Conservation (phyloP, 2,113 vertebrate genomes). For the Leptodactylus fuscus region DNA sequence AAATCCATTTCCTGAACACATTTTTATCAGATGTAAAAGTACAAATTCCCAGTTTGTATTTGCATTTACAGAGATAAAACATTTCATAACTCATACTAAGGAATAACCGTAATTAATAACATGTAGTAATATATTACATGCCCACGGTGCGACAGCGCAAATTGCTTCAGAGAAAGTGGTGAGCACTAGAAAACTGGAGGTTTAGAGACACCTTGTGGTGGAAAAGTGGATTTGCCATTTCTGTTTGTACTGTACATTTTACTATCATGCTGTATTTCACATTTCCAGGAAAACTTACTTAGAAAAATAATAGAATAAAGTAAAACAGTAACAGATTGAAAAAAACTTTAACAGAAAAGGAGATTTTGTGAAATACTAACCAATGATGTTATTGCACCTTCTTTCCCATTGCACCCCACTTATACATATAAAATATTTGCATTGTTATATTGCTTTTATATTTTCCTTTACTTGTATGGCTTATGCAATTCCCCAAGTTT, state of each 20-base stretch:
- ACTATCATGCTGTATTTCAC: not conserved
- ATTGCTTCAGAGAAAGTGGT: slow-evolving; percentile 6
- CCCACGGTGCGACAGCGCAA: not conserved
- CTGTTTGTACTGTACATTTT: not conserved
- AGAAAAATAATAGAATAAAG: too few species aligned
- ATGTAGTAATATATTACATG: slow-evolving; percentile 43
- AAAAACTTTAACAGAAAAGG: too few species aligned
- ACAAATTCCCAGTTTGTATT: slow-evolving; percentile 38
- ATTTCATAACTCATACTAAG: slow-evolving; percentile 37
- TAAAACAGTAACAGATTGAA: too few species aligned
- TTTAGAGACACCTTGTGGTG: slow-evolving; percentile 51
- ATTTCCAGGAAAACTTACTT: not conserved
- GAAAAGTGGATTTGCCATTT: not conserved
- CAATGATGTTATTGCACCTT: too few species aligned
- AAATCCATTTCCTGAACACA: slow-evolving; percentile 34
- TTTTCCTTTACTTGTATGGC: too few species aligned
- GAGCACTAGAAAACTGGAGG: slow-evolving; percentile 3
- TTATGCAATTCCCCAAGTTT: too few species aligned
- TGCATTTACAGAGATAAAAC: slow-evolving; percentile 49
- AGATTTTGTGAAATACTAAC: not conserved
- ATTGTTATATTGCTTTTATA: too few species aligned
- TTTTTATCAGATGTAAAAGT: slow-evolving; percentile 42
- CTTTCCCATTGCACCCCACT: too few species aligned
- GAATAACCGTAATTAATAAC: slow-evolving; percentile 49
- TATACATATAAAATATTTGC: too few species aligned